Evolutionary conservation across 2,113 vertebrate genomes (phyloP).

Genomic region (Pygoscelis antarcticus): DNA sequence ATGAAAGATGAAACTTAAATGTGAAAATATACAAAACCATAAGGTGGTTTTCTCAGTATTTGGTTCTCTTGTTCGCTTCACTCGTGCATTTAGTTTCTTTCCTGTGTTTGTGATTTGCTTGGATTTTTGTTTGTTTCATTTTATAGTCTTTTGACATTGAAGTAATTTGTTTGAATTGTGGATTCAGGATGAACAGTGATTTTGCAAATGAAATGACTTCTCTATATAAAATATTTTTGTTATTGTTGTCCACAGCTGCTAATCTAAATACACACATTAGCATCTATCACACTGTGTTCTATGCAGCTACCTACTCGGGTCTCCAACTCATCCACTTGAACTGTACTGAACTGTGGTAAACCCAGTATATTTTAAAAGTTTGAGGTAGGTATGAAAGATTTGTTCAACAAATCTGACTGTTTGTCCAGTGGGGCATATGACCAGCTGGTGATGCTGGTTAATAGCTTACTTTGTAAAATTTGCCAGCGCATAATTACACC

Average conservation of each 20-base stretch:
- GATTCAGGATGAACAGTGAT: not conserved
- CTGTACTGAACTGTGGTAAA: not conserved
- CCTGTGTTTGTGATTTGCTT: not conserved
- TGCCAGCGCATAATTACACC: not conserved
- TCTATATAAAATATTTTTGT: not conserved
- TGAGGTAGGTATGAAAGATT: not conserved
- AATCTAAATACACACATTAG: not conserved
- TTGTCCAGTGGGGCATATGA: not conserved
- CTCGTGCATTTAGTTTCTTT: not conserved
- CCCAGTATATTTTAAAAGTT: not conserved
- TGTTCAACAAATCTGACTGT: not conserved
- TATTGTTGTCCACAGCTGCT: not conserved
- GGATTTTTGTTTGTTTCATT: not conserved
- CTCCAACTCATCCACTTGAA: not conserved
- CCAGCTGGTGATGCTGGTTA: not conserved
- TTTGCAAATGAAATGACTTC: not conserved
- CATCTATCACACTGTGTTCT: not conserved
- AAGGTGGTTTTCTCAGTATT: not conserved
- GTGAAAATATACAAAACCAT: not conserved
- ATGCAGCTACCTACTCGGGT: not conserved
- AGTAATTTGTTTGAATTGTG: not conserved
- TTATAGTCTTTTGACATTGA: not conserved
- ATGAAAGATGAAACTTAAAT: not conserved
- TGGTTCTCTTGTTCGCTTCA: not conserved
- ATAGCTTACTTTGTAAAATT: not conserved